Base-by-base conservation (phyloP, 2,113 vertebrate genomes). In the Vidua macroura region DNA sequence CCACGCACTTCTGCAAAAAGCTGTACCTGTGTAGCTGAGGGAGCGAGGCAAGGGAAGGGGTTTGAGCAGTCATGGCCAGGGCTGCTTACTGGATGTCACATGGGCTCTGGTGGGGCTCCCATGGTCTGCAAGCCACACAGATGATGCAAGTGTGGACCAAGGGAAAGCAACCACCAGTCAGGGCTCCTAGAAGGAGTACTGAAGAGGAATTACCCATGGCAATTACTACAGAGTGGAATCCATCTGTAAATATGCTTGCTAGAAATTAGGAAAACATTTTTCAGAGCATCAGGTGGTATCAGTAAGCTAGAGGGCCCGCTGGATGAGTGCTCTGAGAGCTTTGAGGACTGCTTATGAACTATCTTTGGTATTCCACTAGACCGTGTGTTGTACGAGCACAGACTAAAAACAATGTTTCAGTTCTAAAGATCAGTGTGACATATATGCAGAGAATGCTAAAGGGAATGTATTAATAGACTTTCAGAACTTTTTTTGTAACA, bases 351-450 rank as follows among this genome's bases (percentile, higher is more conserved):
- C 12, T n/a, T 59, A 23, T 16, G 23, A 68, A 18, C 39, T 90
- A 13, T 13, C 9, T 75, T 53, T 62, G 67, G 35, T 72, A 37
- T 84, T 79, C 58, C 2, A 0, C 58, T 49, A 69, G 19, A 15
- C 46, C 62, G 4, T 39, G 28, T 25, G 22, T 59, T 88, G 41
- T 85, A 49, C 5, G 17, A 67, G 43, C 43, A 39, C 66, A 80
- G n/a, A 24, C 59, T 80, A 10, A 88, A 69, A 83, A 46, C 17
- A 13, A 53, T 56, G 67, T 59, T 92, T 83, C 43, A 55, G 3
- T 91, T 88, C 73, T 83, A 74, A 83, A 83, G 68, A 17, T 73
- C 73, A 68, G 46, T 51, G 59, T 81, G 83, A 93, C 70, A 93
- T 92, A 70, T 4, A 83, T 30, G 83, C 83, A 74, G 73, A 86